Base-by-base conservation (phyloP, 2,797 vertebrate genomes). In the Hemitrygon akajei region DNA sequence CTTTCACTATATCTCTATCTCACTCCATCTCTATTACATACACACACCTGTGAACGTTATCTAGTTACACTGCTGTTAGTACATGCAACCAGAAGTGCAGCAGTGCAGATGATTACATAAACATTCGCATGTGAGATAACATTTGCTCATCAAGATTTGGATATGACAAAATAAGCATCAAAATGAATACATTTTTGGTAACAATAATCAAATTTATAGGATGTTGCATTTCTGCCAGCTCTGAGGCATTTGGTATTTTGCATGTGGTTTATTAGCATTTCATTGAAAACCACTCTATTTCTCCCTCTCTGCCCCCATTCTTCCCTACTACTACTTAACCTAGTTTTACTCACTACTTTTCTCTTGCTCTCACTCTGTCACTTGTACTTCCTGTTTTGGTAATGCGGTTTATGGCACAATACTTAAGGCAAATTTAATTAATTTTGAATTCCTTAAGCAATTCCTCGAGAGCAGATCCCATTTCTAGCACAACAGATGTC, bases 61-160 rank as follows among this genome's bases (percentile, higher is more conserved):
- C 12, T 92, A 25, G 91, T 58, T 76, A 93, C 91, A 93, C 25
- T 76, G 71, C 91, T 76, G 58, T 93, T 93, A 93, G 76, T 93
- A 93, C 73, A 25, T 16, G 37, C 22, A 56, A 30, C 37, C 37
- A 76, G 40, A 40, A 56, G 30, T 56, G 27, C 25, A 56, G 3
- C 20, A 37, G 6, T 25, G 91, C 37, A 76, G 71, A 73, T 93
- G 71, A 75, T 93, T 58, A 71, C 71, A 76, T 76, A 76, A 75
- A 76, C 40, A 16, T 93, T 93, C 9, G 22, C 18, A 2, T 58
- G 37, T 58, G 11, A 30, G 76, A 47, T 76, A 25, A n/a, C 37
- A 93, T 58, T 56, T 56, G 71, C 37, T 76, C 3, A 30, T 75
- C 73, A 30, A 56, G 40, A 16, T 75, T 76, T 76, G 71, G 40